Conservation (phyloP, 2,888 invertebrate genomes). For the Serrognathus titanus region DNA sequence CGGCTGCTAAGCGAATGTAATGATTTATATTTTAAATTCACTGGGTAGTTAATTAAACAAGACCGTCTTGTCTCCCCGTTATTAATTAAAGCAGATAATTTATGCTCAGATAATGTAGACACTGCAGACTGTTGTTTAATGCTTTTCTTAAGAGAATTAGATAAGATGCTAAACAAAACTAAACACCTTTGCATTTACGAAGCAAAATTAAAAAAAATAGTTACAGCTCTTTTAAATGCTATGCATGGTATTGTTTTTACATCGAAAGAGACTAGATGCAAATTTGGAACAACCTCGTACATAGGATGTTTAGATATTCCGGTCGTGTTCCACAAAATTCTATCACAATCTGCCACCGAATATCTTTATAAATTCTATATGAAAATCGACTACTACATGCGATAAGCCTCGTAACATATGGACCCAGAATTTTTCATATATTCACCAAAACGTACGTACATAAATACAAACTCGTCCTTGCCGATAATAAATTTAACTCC, state of each 20-base stretch:
- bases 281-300: too few relatives aligned
- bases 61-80: conserved; percentile 32
- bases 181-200: too few relatives aligned
- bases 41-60: conserved; percentile 33
- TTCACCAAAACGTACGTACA: too few relatives aligned
- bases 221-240: too few relatives aligned
- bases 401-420: conserved; percentile 24
- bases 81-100: conserved; percentile 37
- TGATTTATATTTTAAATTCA: conserved; percentile 28
- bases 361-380: conserved; percentile 30
- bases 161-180: neutral
- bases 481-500: too few relatives aligned
- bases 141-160: neutral
- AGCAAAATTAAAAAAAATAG: too few relatives aligned
- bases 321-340: conserved; percentile 20
- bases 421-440: neutral
- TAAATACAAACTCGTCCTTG: too few relatives aligned
- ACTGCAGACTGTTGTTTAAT: conserved; percentile 19
- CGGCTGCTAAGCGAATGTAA: conserved; percentile 1
- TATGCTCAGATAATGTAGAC: conserved; percentile 36
- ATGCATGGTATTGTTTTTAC: too few relatives aligned
- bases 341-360: conserved; percentile 27
- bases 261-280: too few relatives aligned
- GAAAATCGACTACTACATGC: conserved; percentile 25
- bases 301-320: conserved; percentile 7